phyloP scores from a whole-genome alignment of 2,888 invertebrate genomes.

The Limnephilus lunatus region DNA sequence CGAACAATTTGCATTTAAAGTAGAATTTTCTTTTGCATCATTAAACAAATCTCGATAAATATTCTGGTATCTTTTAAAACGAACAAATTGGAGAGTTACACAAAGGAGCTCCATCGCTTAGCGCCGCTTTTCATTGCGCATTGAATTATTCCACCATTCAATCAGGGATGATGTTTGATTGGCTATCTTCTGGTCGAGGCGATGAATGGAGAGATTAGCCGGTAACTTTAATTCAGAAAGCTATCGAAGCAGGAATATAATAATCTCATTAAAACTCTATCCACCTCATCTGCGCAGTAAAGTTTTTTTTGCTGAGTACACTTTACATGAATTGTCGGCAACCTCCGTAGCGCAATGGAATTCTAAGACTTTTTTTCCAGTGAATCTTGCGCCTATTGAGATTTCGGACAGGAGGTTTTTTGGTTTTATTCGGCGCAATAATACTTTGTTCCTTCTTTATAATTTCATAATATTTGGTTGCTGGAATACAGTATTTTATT shows the following conservation, averaged over 20 bases:
- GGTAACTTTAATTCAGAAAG: neutral
- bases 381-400: too few species aligned
- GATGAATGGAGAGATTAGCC: neutral
- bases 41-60: conserved; percentile 51
- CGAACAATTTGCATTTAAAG: conserved; percentile 50
- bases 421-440: too few species aligned
- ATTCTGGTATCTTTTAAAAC: conserved; percentile 41
- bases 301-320: neutral
- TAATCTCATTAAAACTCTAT: neutral
- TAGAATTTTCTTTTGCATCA: conserved; percentile 51
- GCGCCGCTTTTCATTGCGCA: neutral
- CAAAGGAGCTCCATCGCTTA: neutral
- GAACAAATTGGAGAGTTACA: conserved; percentile 23
- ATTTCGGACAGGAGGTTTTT: too few species aligned
- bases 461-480: too few species aligned
- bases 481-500: too few species aligned
- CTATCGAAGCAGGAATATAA: neutral
- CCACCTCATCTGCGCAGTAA: neutral
- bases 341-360: too few species aligned
- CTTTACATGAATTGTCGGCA: neutral
- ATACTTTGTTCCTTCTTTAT: too few species aligned
- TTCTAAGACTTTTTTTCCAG: too few species aligned
- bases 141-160: neutral
- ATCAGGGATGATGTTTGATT: neutral
- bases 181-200: neutral